Evolutionary conservation across 2,797 vertebrate species (phyloP), one percentile per base, ranked within the genome.

Genomic region (Sylvilagus floridanus): DNA sequence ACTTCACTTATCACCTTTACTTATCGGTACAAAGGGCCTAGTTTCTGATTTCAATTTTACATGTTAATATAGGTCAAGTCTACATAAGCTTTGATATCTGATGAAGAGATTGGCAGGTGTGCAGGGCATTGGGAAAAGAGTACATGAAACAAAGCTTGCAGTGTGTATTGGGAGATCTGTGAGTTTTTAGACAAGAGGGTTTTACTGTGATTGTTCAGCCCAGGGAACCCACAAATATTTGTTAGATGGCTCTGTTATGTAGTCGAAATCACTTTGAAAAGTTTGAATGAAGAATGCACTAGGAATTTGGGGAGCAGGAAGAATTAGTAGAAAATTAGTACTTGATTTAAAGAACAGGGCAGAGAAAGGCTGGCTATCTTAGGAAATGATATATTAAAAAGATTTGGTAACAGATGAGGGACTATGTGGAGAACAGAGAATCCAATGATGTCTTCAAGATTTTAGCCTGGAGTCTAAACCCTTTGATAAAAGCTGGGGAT

Each of bases 191-290:
- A 76, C 17, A 50, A 69, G 11, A 17, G 13, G 0, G 22, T 79
- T 78, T 85, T 5, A 30, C 19, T 79, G 1, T 71, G 66, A 54
- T 52, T 86, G 5, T 65, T 37, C 19, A 76, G 32, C 8, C 8
- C 75, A 9, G 37, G 30, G 90, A 84, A 66, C 16, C 22, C 83
- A 17, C 21, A 76, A 42, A 32, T n/a, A 10, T 73, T 47, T 71
- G 69, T 79, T 91, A 30, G 90, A 63, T 68, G 10, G 24, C 47
- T 65, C 7, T 22, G 13, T 42, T 72, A 35, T 72, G 8, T 88
- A 84, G 84, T 86, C 28, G 84, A 87, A 22, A 28, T 84, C 3
- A 37, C 32, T 89, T 93, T 77, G 16, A 24, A 66, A 93, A 3
- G 32, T 62, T 35, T 65, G 2, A 8, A 0, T 73, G 24, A 83